Evolutionary conservation across 1,140 invertebrate species (phyloP), one percentile per base, ranked within the genome.

Genomic region (Drosophila insularis): DNA sequence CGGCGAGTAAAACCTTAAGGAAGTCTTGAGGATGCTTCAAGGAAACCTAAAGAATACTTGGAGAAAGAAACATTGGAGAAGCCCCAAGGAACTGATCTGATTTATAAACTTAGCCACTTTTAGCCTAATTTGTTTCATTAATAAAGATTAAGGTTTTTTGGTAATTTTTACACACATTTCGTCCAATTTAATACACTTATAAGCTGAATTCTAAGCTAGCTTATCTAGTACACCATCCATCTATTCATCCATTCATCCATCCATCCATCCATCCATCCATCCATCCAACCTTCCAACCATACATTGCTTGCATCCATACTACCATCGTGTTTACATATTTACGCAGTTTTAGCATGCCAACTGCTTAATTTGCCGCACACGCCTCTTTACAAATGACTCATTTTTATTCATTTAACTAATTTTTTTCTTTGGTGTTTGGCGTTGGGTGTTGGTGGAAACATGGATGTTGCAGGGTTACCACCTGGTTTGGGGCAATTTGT

Each of bases 351-450:
- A 31, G 64, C 40, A 50, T 27, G 65, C 64, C 60, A 72, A 82
- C 68, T 80, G 80, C 76, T 89, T 80, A 77, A 80, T 78, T 89
- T 74, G 63, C 35, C 65, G 46, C 46, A 74, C 50, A 71, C 67
- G 60, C 54, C 55, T 37, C 27, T 46, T 58, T 54, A 39, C 59
- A 82, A 78, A 71, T 71, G 85, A 78, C 58, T 89, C 68, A 89
- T 89, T 89, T 84, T 89, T 89, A 89, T 89, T 89, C 80, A 84
- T 89, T 89, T 79, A 62, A 71, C 68, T 76, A 74, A 79, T 84
- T 84, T 80, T 73, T 66, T 53, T 50, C n/a, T 50, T 21, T 21
- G 14, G 7, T 46, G 14, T 46, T 46, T 17, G 43, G 43, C 17
- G 43, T 46, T 17, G 7, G 6, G 27, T 35, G 7, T 35, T 11